Evolutionary conservation across 2,113 vertebrate genomes (phyloP).

Genomic region (Chionis minor): DNA sequence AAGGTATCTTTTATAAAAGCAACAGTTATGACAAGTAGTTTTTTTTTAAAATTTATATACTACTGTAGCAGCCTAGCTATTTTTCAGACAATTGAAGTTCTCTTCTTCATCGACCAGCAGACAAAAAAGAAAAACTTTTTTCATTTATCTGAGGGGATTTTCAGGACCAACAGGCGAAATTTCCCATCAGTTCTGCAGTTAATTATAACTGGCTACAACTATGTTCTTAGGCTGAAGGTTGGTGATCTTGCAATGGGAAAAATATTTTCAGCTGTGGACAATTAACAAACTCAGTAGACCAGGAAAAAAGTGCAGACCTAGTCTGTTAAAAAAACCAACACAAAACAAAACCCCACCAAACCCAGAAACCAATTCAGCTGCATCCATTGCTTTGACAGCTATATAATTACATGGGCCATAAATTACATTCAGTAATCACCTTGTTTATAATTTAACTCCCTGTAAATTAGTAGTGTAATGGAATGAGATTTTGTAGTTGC

Average conservation of each 20-base stretch:
- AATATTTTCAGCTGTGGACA: conserved; percentile 47
- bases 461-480: conserved; percentile 67
- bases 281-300: conserved; percentile 59
- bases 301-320: conserved; percentile 5
- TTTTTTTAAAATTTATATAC: neutral
- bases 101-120: neutral
- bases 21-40: neutral
- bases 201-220: conserved; percentile 21
- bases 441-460: conserved; percentile 73
- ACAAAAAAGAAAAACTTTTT: neutral
- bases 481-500: conserved; percentile 57
- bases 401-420: conserved; percentile 70
- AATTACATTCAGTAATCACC: conserved; percentile 66
- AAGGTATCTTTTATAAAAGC: neutral
- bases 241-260: conserved; percentile 28
- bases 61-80: neutral
- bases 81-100: neutral
- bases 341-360: neutral
- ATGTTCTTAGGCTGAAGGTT: neutral
- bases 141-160: neutral
- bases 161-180: neutral
- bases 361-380: neutral
- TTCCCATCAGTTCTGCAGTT: neutral
- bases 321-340: neutral
- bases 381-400: conserved; percentile 63